These are phyloP conservation scores for Charadrius vociferus DNA, from an alignment of 2,113 vertebrate genomes.

Conservation along the genomic window DNA sequence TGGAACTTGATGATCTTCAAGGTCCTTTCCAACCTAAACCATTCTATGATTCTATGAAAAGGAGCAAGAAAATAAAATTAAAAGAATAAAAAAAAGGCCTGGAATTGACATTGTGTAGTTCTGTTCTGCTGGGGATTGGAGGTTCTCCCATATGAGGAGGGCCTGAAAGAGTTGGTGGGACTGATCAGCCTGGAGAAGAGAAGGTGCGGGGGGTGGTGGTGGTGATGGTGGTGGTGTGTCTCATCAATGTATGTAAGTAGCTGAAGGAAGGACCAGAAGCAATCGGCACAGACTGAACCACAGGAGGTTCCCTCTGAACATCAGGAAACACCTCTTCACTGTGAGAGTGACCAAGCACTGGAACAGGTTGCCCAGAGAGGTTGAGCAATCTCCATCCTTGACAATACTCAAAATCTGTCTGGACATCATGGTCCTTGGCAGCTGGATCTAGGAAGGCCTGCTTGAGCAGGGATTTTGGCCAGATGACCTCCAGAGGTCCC, in stretches of 20 bases:
- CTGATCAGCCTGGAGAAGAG: not conserved
- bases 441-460: not conserved
- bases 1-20: no score
- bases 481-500: not conserved
- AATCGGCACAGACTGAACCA: not conserved
- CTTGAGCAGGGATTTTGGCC: not conserved
- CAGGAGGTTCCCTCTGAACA: not conserved
- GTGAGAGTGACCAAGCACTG: not conserved
- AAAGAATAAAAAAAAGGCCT: not conserved
- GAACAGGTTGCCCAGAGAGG: not conserved
- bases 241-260: not conserved
- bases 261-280: not conserved
- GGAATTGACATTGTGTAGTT: not conserved
- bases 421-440: not conserved
- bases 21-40: no score
- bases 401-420: not conserved
- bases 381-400: not conserved
- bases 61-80: not conserved
- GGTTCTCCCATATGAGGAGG: not conserved
- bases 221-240: rapidly evolving
- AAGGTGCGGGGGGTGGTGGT: rapidly evolving
- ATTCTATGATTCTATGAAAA: no score
- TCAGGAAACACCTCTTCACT: not conserved
- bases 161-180: not conserved
- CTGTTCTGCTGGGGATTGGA: not conserved